These are phyloP conservation scores for Cairina moschata DNA, from an alignment of 2,113 vertebrate genomes.

Conservation along the genomic window DNA sequence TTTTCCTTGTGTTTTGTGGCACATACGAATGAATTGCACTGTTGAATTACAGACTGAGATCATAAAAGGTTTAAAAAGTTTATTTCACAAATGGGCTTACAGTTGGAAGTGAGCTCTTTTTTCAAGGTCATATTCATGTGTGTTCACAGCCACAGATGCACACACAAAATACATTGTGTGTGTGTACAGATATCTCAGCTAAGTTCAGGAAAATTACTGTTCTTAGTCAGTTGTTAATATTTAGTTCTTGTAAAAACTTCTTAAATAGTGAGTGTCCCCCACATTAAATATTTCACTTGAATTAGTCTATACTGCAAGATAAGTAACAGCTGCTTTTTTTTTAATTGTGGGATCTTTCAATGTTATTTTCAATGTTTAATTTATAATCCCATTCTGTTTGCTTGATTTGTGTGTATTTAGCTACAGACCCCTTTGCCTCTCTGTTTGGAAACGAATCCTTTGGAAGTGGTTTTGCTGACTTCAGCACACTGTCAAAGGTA, in stretches of 20 bases:
- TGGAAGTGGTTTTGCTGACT: constrained; percentile 94
- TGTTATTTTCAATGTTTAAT: not conserved
- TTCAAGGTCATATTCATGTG: not conserved
- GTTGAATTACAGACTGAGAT: not conserved
- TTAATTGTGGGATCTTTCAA: not conserved
- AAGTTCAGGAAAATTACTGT: not conserved
- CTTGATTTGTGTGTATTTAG: constrained; percentile 57
- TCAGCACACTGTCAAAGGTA: constrained; percentile 92
- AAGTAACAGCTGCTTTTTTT: not conserved
- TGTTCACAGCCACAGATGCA: not conserved
- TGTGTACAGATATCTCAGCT: not conserved
- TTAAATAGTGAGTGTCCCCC: not conserved
- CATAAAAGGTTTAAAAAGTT: not conserved
- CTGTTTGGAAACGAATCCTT: constrained; percentile 94
- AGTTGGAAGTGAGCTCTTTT: not conserved
- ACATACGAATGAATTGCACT: not conserved
- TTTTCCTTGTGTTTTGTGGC: not conserved
- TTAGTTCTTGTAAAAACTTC: not conserved
- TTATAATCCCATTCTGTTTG: not conserved
- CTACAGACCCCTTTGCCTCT: constrained; percentile 90
- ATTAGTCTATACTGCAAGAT: not conserved
- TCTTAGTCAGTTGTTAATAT: not conserved
- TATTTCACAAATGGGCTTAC: not conserved
- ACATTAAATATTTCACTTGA: not conserved
- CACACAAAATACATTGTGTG: not conserved